Percentiles rank a stretch among this genome's conserved stretches.
phyloP scores from a whole-genome alignment of 2,888 invertebrate genomes.

The Cyclophora punctaria region DNA sequence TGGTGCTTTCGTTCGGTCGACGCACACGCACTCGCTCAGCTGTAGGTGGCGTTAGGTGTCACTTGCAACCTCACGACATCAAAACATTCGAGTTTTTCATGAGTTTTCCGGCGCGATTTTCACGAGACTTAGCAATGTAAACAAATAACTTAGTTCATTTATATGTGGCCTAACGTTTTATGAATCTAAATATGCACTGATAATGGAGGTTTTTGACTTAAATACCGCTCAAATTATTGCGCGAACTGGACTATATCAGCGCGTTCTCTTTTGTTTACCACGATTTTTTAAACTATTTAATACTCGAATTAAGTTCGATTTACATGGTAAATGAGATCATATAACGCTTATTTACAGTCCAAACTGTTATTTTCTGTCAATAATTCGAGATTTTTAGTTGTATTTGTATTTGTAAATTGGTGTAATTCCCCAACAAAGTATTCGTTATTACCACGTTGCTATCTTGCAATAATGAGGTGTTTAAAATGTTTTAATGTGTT shows the following conservation, averaged over 20 bases:
- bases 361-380: slow-evolving; percentile 16
- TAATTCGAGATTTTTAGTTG: slow-evolving; percentile 11
- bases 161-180: slow-evolving; percentile 23
- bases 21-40: slow-evolving; percentile 74
- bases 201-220: slow-evolving; percentile 18
- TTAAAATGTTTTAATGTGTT: slow-evolving; percentile 27
- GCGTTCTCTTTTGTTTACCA: slow-evolving; percentile 60
- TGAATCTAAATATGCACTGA: slow-evolving; percentile 19
- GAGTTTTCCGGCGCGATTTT: slow-evolving; percentile 71
- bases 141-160: slow-evolving; percentile 34
- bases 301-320: slow-evolving; percentile 34
- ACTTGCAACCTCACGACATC: slow-evolving; percentile 50
- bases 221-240: slow-evolving; percentile 46
- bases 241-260: slow-evolving; percentile 53
- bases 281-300: slow-evolving; percentile 39
- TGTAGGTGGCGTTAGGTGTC: slow-evolving; percentile 74
- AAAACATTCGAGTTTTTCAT: slow-evolving; percentile 71
- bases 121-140: slow-evolving; percentile 42
- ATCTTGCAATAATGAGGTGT: slow-evolving; percentile 23
- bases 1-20: slow-evolving; percentile 73
- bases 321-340: slow-evolving; percentile 21
- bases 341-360: slow-evolving; percentile 19
- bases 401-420: slow-evolving; percentile 13
- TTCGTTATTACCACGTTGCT: slow-evolving; percentile 34
- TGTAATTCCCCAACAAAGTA: slow-evolving; percentile 23